These are phyloP conservation scores for Phrynocephalus guinanensis DNA, from an alignment of 2,797 vertebrate species.

Conservation along the genomic window DNA sequence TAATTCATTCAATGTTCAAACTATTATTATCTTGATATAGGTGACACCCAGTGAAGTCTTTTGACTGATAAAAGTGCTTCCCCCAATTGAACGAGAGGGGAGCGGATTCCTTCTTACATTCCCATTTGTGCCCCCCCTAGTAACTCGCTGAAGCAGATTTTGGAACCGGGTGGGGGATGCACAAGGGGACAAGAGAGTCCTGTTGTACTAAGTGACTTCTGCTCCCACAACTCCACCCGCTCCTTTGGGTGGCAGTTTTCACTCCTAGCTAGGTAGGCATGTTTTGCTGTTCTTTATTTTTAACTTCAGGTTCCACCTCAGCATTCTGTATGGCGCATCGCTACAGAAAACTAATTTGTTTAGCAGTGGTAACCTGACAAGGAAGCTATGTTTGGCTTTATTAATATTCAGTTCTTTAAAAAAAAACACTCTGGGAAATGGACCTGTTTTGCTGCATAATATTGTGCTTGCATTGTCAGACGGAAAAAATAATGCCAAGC, in stretches of 20 bases:
- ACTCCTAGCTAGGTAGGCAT: not conserved
- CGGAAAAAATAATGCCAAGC: too few relatives aligned
- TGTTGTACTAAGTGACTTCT: not conserved
- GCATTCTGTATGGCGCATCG: not conserved
- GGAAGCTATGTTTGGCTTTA: not conserved
- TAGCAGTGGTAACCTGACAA: constrained; percentile 10
- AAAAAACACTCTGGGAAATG: too few relatives aligned
- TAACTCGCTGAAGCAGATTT: not conserved
- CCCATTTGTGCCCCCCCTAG: not conserved
- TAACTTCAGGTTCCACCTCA: not conserved
- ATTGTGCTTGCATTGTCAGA: too few relatives aligned
- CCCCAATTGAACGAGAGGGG: not conserved
- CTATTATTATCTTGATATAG: not conserved
- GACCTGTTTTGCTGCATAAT: too few relatives aligned
- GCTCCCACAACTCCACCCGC: not conserved
- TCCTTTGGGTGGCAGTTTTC: too few relatives aligned
- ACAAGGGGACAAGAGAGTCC: not conserved
- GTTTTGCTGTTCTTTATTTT: not conserved
- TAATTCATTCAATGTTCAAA: not conserved
- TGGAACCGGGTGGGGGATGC: not conserved
- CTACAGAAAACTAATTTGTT: constrained; percentile 43
- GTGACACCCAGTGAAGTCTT: not conserved
- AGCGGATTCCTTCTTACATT: too few relatives aligned
- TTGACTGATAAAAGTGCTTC: not conserved
- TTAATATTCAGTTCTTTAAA: too few relatives aligned